Percentiles rank a stretch among this genome's conserved stretches.
These are phyloP conservation scores for Leptosomus discolor DNA, from an alignment of 2,113 vertebrate genomes.

Conservation along the genomic window DNA sequence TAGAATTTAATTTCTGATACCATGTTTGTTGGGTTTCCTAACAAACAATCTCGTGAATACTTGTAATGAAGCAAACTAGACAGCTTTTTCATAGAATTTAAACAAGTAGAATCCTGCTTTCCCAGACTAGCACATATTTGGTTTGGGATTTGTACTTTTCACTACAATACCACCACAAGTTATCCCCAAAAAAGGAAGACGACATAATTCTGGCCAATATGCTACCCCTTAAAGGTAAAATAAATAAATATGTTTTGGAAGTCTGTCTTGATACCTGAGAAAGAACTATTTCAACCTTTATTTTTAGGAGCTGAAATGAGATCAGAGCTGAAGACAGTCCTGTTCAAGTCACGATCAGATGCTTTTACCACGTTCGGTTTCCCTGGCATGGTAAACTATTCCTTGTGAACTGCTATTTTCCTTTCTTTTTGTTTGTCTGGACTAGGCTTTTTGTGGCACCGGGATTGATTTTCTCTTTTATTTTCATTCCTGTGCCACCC, in stretches of 20 bases:
- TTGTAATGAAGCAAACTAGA: not conserved
- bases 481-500: not conserved
- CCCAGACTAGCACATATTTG: not conserved
- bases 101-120: not conserved
- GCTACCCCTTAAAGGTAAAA: not conserved
- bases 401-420: not conserved
- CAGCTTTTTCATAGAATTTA: not conserved
- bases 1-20: not conserved
- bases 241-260: not conserved
- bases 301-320: not conserved
- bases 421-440: not conserved
- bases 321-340: not conserved
- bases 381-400: not conserved
- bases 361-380: not conserved
- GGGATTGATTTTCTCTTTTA: not conserved
- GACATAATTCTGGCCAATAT: not conserved
- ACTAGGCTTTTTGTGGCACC: not conserved
- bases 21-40: not conserved
- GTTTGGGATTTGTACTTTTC: not conserved
- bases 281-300: not conserved
- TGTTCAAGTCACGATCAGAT: not conserved
- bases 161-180: not conserved
- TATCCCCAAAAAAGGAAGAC: not conserved
- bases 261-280: not conserved
- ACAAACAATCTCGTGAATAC: not conserved